These are phyloP conservation scores for Apistogramma diplotaenia DNA, from an alignment of 2,113 vertebrate genomes.

Conservation along the genomic window DNA sequence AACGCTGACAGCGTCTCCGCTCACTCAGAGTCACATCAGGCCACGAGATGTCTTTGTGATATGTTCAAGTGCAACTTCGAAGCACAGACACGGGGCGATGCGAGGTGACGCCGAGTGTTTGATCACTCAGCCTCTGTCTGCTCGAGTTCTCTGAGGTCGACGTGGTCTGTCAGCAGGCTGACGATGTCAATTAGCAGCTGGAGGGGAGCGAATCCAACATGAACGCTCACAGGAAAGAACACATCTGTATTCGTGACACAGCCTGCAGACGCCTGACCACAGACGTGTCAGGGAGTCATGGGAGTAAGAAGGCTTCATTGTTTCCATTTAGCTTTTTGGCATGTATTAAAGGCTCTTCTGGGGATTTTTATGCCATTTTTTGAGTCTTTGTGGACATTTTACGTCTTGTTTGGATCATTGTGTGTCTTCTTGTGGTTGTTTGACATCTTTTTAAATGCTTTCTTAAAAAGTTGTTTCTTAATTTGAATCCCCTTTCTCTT, in stretches of 20 bases:
- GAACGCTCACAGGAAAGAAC: neutral
- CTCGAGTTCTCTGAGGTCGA: neutral
- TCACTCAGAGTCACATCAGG: neutral
- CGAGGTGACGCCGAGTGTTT: neutral
- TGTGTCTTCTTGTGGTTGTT: neutral
- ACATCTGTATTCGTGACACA: neutral
- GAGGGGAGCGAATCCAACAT: neutral
- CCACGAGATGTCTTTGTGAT: neutral
- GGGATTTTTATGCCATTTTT: too few species aligned
- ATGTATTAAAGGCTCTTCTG: too few species aligned
- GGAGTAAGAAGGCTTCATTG: too few species aligned
- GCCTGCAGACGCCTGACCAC: too few species aligned
- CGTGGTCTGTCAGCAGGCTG: neutral
- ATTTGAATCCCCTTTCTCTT: neutral
- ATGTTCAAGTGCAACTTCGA: neutral
- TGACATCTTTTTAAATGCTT: neutral
- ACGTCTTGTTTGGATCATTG: neutral
- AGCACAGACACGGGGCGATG: neutral
- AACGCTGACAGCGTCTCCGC: neutral
- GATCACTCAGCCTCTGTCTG: slow-evolving; percentile 22
- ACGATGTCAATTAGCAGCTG: neutral
- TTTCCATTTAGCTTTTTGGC: too few species aligned
- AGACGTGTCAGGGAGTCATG: too few species aligned
- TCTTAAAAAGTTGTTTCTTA: neutral
- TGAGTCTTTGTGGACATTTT: neutral